Conservation (phyloP, 2,113 vertebrate species). For the Nerophis ophidion region DNA sequence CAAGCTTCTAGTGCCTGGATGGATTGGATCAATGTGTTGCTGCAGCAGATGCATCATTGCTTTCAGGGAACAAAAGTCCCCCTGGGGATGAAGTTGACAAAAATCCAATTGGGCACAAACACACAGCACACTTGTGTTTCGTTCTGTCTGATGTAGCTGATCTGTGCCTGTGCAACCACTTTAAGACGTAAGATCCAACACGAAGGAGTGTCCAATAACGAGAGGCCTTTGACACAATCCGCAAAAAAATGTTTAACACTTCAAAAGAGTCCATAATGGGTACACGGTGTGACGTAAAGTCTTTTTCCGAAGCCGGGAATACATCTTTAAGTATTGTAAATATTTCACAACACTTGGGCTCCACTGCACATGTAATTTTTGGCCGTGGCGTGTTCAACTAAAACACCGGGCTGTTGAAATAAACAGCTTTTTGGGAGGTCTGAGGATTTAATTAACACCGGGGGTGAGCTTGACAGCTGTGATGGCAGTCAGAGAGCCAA, state of each 20-base stretch:
- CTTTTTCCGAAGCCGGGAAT: neutral
- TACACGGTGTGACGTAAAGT: neutral
- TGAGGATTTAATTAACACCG: slow-evolving; percentile 62
- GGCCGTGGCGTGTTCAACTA: slow-evolving; percentile 8
- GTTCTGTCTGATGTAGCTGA: slow-evolving; percentile 7
- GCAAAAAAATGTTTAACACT: neutral
- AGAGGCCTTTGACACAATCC: neutral
- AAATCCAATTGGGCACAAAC: slow-evolving; percentile 33
- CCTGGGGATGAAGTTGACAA: slow-evolving; percentile 30
- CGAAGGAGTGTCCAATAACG: slow-evolving; percentile 5
- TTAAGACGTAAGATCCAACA: slow-evolving; percentile 4
- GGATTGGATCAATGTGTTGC: slow-evolving; percentile 38
- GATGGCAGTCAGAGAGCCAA: slow-evolving; percentile 47
- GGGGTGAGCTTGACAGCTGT: slow-evolving; percentile 58
- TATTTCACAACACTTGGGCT: slow-evolving; percentile 5
- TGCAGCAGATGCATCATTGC: slow-evolving; percentile 34
- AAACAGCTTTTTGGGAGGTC: slow-evolving; percentile 55
- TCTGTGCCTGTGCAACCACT: slow-evolving; percentile 21
- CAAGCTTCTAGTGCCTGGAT: slow-evolving; percentile 14
- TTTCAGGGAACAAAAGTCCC: slow-evolving; percentile 49
- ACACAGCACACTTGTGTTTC: neutral
- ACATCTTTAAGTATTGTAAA: neutral
- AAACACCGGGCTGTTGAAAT: slow-evolving; percentile 24
- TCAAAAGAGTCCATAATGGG: neutral
- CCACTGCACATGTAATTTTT: slow-evolving; percentile 12